Evolutionary conservation across 1,140 invertebrate species (phyloP), one percentile per base, ranked within the genome.

Genomic region (Drosophila kanapiae): DNA sequence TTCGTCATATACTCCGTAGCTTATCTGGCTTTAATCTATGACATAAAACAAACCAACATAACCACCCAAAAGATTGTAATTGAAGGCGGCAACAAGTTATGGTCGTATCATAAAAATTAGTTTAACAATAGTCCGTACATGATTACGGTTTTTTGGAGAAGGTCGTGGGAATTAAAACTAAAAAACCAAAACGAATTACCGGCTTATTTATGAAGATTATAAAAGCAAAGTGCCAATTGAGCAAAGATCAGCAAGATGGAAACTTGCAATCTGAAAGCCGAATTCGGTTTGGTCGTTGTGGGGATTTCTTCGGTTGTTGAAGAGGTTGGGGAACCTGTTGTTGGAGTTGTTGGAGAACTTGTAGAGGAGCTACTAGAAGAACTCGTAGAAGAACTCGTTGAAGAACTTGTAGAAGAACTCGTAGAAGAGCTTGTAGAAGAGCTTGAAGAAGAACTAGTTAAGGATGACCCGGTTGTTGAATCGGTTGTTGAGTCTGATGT

Each of bases 201-300:
- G 31, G 35, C 8, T 68, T 78, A 75, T 86, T 86, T 87, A 86
- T 82, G 51, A 27, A 40, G 31, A 38, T 42, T 35, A 60, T 72
- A 80, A 76, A 76, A 9, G 14, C 48, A 75, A 60, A 74, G 43
- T 61, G 42, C 67, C 75, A 79, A 61, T 59, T 79, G 83, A 31
- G 37, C 68, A 53, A 68, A 54, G 29, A 87, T 57, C 54, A 87
- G 47, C 37, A 76, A 29, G 35, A 76, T 27, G 6, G 80, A 62
- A 64, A 71, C 45, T 13, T 31, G 49, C 8, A 83, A 51, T 31
- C 61, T 64, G 9, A 42, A 16, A 9, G 80, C 80, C 5, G 63
- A 58, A 56, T 62, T 80, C 1, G 83, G 80, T n/a, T 78, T 74
- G 6, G 76, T 80, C 29, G 80, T 82, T n/a, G 82, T 31, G 1